Evolutionary conservation across 2,797 vertebrate species (phyloP), one percentile per base, ranked within the genome.

Genomic region (Argyrosomus regius): DNA sequence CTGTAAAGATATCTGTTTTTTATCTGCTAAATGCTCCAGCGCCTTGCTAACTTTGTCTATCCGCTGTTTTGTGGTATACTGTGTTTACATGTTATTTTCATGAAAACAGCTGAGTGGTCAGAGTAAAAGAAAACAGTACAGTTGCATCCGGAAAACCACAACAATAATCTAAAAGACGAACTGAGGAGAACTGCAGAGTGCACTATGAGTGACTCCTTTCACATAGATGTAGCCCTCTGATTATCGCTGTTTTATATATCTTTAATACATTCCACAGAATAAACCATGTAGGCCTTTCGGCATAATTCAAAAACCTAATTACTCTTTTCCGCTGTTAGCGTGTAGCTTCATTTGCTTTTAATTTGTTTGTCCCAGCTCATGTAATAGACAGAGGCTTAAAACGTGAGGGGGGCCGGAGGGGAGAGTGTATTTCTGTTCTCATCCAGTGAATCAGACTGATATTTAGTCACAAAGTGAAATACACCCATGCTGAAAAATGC

Each of bases 401-500:
- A 39, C n/a, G 16, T 3, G 17, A 58, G 16, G 17, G n/a, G 61
- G 28, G 43, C 17, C 48, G 43, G 22, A 60, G 39, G 28, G 17
- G 8, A 35, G 61, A 49, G 24, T 18, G 45, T 2, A 67, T 35
- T 24, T 62, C 69, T n/a, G 63, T 26, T n/a, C 24, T 76, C 45
- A 66, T 72, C 22, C 6, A 4, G 22, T 54, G 59, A 81, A 22
- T 68, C 64, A 72, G 41, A 64, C 17, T 26, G 31, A 72, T 48
- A 26, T 62, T 79, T 59, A 76, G 35, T 79, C 17, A 62, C 24
- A 48, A n/a, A 70, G 18, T 49, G 9, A 69, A 73, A 78, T 49
- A 77, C 73, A 71, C 39, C 26, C 74, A 77, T 58, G 45, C 60
- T 46, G 54, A 74, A 24, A 62, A 70, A 80, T 41, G 5, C 52